Base-by-base conservation (phyloP, 2,797 vertebrate species). In the Okamejei kenojei region DNA sequence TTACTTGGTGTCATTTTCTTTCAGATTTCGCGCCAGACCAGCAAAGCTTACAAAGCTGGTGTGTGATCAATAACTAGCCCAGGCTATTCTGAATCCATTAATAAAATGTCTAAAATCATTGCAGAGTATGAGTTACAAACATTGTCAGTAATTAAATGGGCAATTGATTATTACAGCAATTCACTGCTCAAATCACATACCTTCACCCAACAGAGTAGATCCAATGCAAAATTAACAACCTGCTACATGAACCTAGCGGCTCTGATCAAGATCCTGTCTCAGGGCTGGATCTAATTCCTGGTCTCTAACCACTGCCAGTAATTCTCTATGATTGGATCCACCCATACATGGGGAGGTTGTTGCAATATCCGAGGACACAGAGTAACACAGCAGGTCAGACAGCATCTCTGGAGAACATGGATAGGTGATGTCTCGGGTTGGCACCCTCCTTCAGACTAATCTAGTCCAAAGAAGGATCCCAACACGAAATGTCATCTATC, bases 101-200 rank as follows among this genome's bases (percentile, higher is more conserved):
- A 45, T 91, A 74, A 91, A 74, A 29, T 74, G 71, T 17, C 90
- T 15, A 88, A 88, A 88, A 88, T 68, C 63, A 68, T 68, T 68
- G 19, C n/a, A 2, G 15, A 88, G 63, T 26, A 3, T 88, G n/a
- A 88, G 63, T 35, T 88, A 65, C 0, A 21, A 74, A 68, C 19
- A 88, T 7, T 68, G 17, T 21, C 17, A 68, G 15, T 68, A 63
- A 88, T 88, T 88, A 88, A 88, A 68, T 35, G 63, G 84, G 32
- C 8, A 88, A 88, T 68, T 88, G 84, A 88, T 88, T 88, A 88
- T 68, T 32, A 88, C n/a, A 35, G 84, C 63, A 88, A 88, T 86
- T 63, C 63, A 6, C n/a, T 32, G 61, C 29, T 0, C 29, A 86
- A 86, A 32, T 63, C n/a, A 35, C 61, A 35, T 23, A 35, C 17